Conservation (phyloP, 2,113 vertebrate species). For the Cinclus cinclus region DNA sequence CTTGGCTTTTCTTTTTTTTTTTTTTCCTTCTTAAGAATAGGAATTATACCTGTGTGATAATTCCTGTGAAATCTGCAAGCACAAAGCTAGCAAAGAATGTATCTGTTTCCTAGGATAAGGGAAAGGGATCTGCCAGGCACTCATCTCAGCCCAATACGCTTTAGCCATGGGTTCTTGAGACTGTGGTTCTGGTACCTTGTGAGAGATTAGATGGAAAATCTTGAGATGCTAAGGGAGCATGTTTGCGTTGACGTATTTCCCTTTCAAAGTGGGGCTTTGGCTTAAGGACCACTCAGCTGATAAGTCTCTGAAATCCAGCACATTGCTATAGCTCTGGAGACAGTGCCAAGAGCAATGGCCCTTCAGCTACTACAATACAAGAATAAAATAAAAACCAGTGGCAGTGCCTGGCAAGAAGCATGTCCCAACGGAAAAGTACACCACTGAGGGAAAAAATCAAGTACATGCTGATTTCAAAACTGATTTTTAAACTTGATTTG, state of each 20-base stretch:
- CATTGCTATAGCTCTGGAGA: not conserved
- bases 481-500: not conserved
- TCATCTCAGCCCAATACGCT: not conserved
- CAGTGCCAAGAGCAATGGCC: not conserved
- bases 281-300: conserved; percentile 15
- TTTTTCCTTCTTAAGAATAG: not conserved
- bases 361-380: not conserved
- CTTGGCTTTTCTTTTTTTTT: not conserved
- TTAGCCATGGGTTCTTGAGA: not conserved
- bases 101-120: not conserved
- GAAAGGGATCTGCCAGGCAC: not conserved
- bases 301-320: not conserved
- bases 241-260: not conserved
- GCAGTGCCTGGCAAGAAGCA: not conserved
- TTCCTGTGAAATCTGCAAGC: not conserved
- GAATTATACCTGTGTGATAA: not conserved
- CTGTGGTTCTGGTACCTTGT: not conserved
- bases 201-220: conserved; percentile 17
- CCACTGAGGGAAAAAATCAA: not conserved
- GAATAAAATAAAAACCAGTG: not conserved
- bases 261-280: conserved; percentile 11
- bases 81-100: not conserved
- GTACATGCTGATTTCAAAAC: not conserved
- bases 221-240: not conserved
- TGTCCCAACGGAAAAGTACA: not conserved